Percentiles rank a stretch among this genome's conserved stretches.
phyloP scores from a whole-genome alignment of 1,140 invertebrate species.

The Papilio dardanus region DNA sequence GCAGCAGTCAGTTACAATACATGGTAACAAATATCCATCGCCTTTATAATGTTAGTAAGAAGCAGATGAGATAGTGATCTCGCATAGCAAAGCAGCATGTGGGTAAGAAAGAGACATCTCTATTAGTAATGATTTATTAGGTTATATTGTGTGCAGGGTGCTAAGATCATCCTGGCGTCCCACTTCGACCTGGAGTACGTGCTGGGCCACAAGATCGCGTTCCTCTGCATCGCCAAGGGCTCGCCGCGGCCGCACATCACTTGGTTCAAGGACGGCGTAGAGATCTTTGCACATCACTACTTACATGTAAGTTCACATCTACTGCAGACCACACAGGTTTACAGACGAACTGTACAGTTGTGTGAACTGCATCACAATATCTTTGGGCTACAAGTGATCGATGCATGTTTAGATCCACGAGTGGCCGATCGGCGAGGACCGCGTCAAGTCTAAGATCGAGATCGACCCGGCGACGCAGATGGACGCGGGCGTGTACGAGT shows the following conservation, averaged over 20 bases:
- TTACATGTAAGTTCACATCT: constrained; percentile 90
- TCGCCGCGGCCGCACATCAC: constrained; percentile 93
- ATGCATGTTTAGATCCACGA: constrained; percentile 88
- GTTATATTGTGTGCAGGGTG: no score
- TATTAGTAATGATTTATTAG: no score
- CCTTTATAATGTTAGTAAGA: no score
- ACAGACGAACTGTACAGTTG: no score
- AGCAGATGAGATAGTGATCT: no score
- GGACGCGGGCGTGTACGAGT: constrained; percentile 95
- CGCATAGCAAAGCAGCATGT: no score
- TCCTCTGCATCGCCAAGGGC: constrained; percentile 93
- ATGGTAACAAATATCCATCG: no score
- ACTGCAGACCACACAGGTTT: no score
- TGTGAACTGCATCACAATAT: no score
- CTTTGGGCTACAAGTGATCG: no score
- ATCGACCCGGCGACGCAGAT: constrained; percentile 97
- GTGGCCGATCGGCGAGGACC: constrained; percentile 91
- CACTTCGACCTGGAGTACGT: constrained; percentile 97
- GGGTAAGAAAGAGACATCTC: no score
- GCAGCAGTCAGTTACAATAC: no score
- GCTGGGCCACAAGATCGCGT: constrained; percentile 95
- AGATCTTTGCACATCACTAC: constrained; percentile 94
- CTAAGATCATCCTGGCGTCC: constrained; percentile 94
- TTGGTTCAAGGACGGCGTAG: constrained; percentile 96
- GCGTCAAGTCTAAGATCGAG: constrained; percentile 95